Base-by-base conservation (phyloP, 2,797 vertebrate genomes). In the Nannoperca obscura region DNA sequence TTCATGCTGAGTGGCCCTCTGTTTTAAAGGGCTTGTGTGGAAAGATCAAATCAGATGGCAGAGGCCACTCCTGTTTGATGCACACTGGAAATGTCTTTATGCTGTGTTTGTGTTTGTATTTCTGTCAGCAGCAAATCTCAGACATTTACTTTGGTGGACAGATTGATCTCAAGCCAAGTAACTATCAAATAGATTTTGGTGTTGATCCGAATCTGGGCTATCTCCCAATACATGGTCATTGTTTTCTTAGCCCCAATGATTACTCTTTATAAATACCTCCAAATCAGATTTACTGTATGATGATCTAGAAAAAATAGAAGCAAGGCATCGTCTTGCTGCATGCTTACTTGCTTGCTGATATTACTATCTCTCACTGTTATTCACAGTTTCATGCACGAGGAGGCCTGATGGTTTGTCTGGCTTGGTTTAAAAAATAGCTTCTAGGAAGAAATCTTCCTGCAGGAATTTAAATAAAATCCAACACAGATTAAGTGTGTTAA, bases 111-210 rank as follows among this genome's bases (percentile, higher is more conserved):
- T 65, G 15, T 42, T 66, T 75, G 68, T 52, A 13, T 59, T 50
- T 40, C 67, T 71, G 46, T 54, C 53, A 32, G 40, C 38, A 30
- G 38, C 24, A 71, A 42, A 63, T 22, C 24, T 22, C 44, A 17
- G 30, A 71, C 9, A 60, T 42, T 52, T 40, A 32, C 40, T 57
- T 53, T 30, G 34, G 40, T 19, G n/a, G 71, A 61, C 63, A 71
- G 20, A 42, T 32, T 76, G 74, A 57, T 57, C 67, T 4, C 38
- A 42, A 58, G 74, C 65, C 78, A 78, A 68, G 34, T 19, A 71
- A 32, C 62, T 53, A 30, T 75, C 34, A 44, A 44, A 62, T 50
- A 36, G 17, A 61, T 71, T 42, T 59, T 8, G 10, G 17, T 50
- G 57, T 61, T 63, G 65, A 77, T 74, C 22, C 50, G 12, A 14